Evolutionary conservation across 2,797 vertebrate species (phyloP).

Genomic region (Bradypodion ventrale): DNA sequence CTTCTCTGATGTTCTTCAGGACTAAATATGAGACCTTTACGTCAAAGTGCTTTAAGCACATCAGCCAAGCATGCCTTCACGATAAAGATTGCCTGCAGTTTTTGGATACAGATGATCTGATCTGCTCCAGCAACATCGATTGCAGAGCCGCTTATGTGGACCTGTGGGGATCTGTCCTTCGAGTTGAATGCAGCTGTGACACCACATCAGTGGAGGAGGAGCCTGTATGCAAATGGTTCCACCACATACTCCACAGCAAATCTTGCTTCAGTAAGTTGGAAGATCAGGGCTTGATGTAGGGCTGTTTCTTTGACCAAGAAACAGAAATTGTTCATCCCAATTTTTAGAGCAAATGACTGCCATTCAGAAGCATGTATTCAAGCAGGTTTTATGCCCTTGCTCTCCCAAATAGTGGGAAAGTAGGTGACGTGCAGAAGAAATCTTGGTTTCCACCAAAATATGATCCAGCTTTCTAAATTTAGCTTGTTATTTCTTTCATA

Average conservation of each 20-base stretch:
- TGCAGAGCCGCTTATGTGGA: constrained; percentile 84
- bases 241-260: constrained; percentile 82
- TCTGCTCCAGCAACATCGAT: constrained; percentile 74
- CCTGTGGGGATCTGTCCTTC: constrained; percentile 83
- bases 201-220: constrained; percentile 63
- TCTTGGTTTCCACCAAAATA: background rate
- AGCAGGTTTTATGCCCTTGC: no score
- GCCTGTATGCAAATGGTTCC: constrained; percentile 77
- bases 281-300: constrained; percentile 8
- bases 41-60: constrained; percentile 81
- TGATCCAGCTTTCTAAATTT: background rate
- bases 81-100: constrained; percentile 77
- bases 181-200: constrained; percentile 81
- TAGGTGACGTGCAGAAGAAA: background rate
- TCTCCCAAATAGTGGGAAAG: no score
- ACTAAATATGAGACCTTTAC: constrained; percentile 74
- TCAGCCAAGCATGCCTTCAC: constrained; percentile 70
- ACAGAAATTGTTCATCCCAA: background rate
- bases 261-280: constrained; percentile 81
- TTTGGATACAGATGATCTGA: constrained; percentile 73
- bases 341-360: no score
- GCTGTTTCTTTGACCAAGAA: background rate
- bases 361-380: no score
- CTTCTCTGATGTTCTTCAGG: constrained; percentile 66
- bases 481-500: background rate